Percentiles rank a stretch among this genome's conserved stretches.
These are phyloP conservation scores for Nycticryphes semicollaris DNA, from an alignment of 2,113 vertebrate species.

Conservation along the genomic window DNA sequence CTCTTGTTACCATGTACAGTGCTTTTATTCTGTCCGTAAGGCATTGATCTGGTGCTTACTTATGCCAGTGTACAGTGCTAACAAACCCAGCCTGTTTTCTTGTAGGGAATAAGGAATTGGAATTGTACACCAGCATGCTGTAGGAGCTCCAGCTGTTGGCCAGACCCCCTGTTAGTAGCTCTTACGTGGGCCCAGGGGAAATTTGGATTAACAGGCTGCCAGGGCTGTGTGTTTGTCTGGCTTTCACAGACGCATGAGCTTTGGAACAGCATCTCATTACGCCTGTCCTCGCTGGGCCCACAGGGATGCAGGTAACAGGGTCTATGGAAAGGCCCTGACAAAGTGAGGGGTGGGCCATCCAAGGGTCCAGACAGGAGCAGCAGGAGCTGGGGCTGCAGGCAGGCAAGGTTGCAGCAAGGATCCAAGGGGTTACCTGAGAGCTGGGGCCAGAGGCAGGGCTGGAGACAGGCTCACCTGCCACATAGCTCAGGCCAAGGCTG, in stretches of 20 bases:
- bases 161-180: background rate
- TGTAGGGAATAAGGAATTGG: background rate
- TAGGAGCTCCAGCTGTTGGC: background rate
- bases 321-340: rapidly evolving
- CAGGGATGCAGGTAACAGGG: background rate
- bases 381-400: background rate
- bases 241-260: background rate
- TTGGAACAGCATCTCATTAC: background rate
- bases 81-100: background rate
- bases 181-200: rapidly evolving
- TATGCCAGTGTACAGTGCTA: too few relatives aligned
- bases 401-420: background rate
- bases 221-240: background rate
- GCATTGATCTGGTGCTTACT: background rate
- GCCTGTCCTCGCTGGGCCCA: background rate
- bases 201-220: background rate
- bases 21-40: background rate
- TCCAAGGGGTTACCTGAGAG: background rate
- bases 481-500: background rate
- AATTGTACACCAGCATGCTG: background rate
- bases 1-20: background rate
- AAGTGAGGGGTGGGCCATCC: background rate
- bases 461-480: background rate
- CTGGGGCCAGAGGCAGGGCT: background rate
- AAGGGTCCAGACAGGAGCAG: background rate